A percentile compares a stretch with the other conserved stretches of the same genome.
Conservation (phyloP, 2,888 invertebrate genomes). For the Nycteola revayana region DNA sequence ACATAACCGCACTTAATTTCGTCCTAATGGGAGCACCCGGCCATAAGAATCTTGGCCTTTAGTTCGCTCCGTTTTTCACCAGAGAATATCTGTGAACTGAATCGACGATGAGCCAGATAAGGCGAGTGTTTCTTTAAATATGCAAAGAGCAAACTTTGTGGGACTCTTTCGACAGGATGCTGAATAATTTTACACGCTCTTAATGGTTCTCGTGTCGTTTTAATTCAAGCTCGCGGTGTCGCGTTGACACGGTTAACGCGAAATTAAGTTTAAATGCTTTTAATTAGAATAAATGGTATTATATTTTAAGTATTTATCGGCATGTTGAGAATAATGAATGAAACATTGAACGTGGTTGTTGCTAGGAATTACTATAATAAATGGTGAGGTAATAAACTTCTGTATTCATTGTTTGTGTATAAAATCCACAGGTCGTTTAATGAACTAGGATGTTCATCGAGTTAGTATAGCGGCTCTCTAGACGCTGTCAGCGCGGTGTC, state of each 20-base stretch:
- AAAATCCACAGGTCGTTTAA: constrained; percentile 58
- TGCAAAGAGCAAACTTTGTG: constrained; percentile 78
- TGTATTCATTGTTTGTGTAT: too few relatives aligned
- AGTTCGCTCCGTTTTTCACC: constrained; percentile 62
- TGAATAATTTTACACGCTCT: constrained; percentile 80
- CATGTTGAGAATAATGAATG: constrained; percentile 18
- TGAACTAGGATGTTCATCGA: constrained; percentile 57
- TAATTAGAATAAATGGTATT: constrained; percentile 29
- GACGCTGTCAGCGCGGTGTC: constrained; percentile 47
- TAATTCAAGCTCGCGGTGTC: constrained; percentile 59
- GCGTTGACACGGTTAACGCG: constrained; percentile 54
- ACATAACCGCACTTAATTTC: constrained; percentile 81
- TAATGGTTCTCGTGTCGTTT: constrained; percentile 71
- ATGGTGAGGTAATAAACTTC: constrained; percentile 40
- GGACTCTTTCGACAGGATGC: constrained; percentile 68
- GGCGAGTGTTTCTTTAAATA: constrained; percentile 76
- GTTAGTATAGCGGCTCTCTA: constrained; percentile 34
- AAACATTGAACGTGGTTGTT: constrained; percentile 1
- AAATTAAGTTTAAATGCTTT: constrained; percentile 43
- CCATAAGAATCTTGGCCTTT: constrained; percentile 61
- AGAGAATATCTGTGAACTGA: constrained; percentile 67
- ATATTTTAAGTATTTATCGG: constrained; percentile 21
- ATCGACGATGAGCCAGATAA: constrained; percentile 77
- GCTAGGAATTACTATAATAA: constrained; percentile 32
- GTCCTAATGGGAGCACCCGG: constrained; percentile 70